Percentiles rank a stretch among this genome's conserved stretches.
phyloP scores from a whole-genome alignment of 2,888 invertebrate genomes.

The Alsophila aescularia region DNA sequence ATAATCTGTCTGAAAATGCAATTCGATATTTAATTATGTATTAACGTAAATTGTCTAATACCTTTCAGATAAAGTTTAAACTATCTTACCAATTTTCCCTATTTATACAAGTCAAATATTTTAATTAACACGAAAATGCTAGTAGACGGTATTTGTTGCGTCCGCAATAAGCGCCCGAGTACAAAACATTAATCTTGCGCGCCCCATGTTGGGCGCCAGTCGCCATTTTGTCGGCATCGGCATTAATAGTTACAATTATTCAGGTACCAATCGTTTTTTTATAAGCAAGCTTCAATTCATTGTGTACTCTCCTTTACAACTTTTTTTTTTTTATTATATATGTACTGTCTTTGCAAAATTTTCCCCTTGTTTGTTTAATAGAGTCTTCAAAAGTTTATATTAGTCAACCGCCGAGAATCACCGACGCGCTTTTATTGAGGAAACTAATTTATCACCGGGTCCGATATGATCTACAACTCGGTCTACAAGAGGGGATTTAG shows the following conservation, averaged over 20 bases:
- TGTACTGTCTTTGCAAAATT: background rate
- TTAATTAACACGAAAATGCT: background rate
- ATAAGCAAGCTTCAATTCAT: background rate
- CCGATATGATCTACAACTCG: constrained; percentile 62
- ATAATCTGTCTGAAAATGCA: no score
- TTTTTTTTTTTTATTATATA: background rate
- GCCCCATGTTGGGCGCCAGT: constrained; percentile 67
- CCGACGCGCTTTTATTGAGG: constrained; percentile 56
- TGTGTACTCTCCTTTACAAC: background rate
- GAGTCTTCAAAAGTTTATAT: constrained; percentile 39
- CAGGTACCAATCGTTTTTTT: background rate
- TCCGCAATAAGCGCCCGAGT: constrained; percentile 48
- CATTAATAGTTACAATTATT: constrained; percentile 31
- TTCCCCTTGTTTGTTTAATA: constrained; percentile 31
- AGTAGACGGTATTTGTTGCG: constrained; percentile 5
- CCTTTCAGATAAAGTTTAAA: no score
- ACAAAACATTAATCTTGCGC: constrained; percentile 55
- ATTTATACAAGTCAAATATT: background rate
- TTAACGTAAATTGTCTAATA: no score
- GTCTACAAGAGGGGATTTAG: constrained; percentile 44
- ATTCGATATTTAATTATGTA: no score
- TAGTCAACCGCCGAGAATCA: constrained; percentile 36
- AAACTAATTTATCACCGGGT: constrained; percentile 65
- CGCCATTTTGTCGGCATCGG: constrained; percentile 13
- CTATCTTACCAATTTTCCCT: no score